Conservation (phyloP, 2,797 vertebrate genomes). For the Mus spretus region DNA sequence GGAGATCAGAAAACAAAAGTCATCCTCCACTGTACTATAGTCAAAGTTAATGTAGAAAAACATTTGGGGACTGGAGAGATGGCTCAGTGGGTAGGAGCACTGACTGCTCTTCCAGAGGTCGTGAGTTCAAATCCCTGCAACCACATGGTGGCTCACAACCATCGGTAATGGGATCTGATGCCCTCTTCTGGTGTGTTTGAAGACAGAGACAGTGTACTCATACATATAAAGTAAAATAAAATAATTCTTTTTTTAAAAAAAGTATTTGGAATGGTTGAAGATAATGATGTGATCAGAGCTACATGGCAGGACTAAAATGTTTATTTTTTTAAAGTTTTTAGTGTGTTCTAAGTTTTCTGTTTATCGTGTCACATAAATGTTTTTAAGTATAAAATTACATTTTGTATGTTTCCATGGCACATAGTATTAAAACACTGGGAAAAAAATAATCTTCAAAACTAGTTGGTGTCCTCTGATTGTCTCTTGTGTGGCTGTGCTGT, state of each 20-base stretch:
- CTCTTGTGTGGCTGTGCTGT: neutral
- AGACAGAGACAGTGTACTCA: neutral
- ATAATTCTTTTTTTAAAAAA: conserved; percentile 36
- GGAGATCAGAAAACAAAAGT: neutral
- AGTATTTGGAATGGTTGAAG: conserved; percentile 1
- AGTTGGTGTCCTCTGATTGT: neutral
- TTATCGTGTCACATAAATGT: neutral
- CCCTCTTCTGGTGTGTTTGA: neutral
- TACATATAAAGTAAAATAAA: neutral
- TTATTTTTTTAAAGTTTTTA: neutral
- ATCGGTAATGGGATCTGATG: neutral
- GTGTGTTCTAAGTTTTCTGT: conserved; percentile 38
- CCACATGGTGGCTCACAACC: neutral
- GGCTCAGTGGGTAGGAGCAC: neutral
- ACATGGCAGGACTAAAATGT: neutral
- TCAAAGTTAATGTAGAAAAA: conserved; percentile 35
- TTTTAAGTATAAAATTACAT: neutral
- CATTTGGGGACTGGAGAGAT: neutral
- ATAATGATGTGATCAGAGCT: neutral
- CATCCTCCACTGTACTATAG: neutral
- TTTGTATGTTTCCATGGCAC: neutral
- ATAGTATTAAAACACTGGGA: neutral
- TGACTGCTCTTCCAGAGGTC: neutral
- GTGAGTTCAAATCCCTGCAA: neutral
- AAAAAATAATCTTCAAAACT: neutral